Percentiles rank a stretch among this genome's conserved stretches.
phyloP scores from a whole-genome alignment of 1,140 invertebrate genomes.

The Platorchestia sp. region DNA sequence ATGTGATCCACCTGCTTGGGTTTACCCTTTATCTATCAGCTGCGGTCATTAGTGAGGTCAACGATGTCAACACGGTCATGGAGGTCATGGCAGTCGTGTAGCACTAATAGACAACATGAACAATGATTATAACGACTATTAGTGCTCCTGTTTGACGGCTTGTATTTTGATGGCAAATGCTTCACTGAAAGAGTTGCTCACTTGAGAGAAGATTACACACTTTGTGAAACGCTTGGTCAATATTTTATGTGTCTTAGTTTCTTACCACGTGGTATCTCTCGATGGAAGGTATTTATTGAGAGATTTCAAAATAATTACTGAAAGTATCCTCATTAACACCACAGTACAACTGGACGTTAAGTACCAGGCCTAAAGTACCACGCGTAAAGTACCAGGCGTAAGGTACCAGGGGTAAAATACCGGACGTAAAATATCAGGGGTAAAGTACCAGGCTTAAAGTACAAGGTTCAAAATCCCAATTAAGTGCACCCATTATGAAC shows the following conservation, averaged over 20 bases:
- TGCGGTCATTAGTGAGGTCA: not conserved
- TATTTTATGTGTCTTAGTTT: not conserved
- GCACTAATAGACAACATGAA: not conserved
- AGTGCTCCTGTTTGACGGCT: not conserved
- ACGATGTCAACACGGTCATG: not conserved
- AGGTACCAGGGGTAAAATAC: too few relatives aligned
- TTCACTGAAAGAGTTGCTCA: not conserved
- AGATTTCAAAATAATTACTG: not conserved
- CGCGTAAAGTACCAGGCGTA: too few relatives aligned
- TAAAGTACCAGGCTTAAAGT: too few relatives aligned
- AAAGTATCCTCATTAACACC: not conserved
- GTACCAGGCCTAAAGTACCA: too few relatives aligned
- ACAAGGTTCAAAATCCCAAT: too few relatives aligned
- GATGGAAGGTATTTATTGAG: not conserved
- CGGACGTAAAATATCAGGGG: too few relatives aligned
- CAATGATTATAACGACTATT: not conserved
- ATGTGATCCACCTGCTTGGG: not conserved
- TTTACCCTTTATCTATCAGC: not conserved
- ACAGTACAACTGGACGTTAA: too few relatives aligned
- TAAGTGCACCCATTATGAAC: too few relatives aligned
- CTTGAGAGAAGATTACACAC: not conserved
- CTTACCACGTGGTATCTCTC: not conserved
- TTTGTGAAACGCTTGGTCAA: too few relatives aligned
- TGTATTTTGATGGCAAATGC: not conserved
- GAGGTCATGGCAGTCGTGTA: not conserved